phyloP scores from a whole-genome alignment of 2,113 vertebrate genomes.

The Ameiurus melas region DNA sequence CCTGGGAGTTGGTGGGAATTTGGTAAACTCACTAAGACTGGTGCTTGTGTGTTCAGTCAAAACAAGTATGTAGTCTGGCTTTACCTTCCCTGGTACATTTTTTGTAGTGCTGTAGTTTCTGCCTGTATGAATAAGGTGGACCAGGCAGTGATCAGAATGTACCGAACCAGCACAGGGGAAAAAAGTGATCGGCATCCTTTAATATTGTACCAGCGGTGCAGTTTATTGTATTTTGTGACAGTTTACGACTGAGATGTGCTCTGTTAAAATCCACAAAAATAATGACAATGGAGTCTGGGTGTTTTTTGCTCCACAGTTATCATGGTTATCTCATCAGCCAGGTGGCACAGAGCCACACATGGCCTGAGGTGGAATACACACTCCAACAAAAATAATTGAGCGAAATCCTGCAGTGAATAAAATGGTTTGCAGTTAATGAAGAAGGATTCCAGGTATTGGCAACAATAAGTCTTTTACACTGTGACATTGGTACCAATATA shows the following conservation, averaged over 20 bases:
- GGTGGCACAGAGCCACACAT: neutral
- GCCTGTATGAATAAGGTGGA: neutral
- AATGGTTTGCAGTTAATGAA: constrained; percentile 10
- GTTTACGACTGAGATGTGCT: neutral
- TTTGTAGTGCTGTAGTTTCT: neutral
- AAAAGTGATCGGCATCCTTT: neutral
- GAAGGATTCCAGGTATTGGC: neutral
- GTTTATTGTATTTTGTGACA: neutral
- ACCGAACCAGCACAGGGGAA: neutral
- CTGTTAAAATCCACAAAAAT: constrained; percentile 2
- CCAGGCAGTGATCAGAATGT: neutral
- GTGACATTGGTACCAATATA: neutral
- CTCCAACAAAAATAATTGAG: neutral
- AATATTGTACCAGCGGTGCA: neutral
- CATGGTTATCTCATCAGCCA: neutral
- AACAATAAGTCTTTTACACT: neutral
- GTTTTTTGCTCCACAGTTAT: neutral
- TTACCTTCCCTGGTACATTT: neutral
- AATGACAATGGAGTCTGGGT: neutral
- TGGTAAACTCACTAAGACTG: neutral
- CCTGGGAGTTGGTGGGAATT: neutral
- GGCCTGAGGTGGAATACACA: constrained; percentile 3
- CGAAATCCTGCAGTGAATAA: constrained; percentile 8
- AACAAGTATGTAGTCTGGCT: neutral
- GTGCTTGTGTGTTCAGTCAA: neutral